Evolutionary conservation across 2,888 invertebrate species (phyloP).

Genomic region (Cerceris rybyensis): DNA sequence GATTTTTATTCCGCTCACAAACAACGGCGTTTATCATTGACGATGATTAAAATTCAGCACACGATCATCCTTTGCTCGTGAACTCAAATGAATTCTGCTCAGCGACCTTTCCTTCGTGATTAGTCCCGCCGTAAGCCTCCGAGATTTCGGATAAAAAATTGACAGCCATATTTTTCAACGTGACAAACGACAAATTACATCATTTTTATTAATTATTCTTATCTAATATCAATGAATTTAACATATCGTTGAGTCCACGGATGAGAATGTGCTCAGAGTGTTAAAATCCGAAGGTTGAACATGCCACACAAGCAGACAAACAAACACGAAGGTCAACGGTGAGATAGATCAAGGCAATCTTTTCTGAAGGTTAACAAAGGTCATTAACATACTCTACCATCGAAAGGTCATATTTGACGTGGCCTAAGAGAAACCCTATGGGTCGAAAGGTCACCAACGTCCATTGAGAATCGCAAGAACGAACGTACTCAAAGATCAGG

Average conservation of each 20-base stretch:
- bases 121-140: slow-evolving; percentile 10
- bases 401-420: slow-evolving; percentile 1
- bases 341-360: not conserved
- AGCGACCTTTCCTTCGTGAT: slow-evolving; percentile 9
- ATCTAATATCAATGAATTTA: no score
- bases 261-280: not conserved
- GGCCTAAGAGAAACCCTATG: not conserved
- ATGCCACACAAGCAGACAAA: not conserved
- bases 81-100: slow-evolving; percentile 22
- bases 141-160: not conserved
- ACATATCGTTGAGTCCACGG: no score
- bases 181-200: not conserved
- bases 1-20: slow-evolving; percentile 29
- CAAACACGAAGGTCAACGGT: not conserved
- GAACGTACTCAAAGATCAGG: no score
- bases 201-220: not conserved
- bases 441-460: not conserved
- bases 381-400: slow-evolving; percentile 19
- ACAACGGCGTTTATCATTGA: slow-evolving; percentile 14
- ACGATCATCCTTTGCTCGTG: slow-evolving; percentile 31
- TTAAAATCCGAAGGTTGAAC: not conserved
- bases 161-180: not conserved
- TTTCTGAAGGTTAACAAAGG: not conserved
- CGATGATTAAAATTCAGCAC: slow-evolving; percentile 37
- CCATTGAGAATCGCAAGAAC: not conserved